A percentile compares a stretch with the other conserved stretches of the same genome.
Conservation (phyloP, 2,888 invertebrate species). For the Sesamia inferens region DNA sequence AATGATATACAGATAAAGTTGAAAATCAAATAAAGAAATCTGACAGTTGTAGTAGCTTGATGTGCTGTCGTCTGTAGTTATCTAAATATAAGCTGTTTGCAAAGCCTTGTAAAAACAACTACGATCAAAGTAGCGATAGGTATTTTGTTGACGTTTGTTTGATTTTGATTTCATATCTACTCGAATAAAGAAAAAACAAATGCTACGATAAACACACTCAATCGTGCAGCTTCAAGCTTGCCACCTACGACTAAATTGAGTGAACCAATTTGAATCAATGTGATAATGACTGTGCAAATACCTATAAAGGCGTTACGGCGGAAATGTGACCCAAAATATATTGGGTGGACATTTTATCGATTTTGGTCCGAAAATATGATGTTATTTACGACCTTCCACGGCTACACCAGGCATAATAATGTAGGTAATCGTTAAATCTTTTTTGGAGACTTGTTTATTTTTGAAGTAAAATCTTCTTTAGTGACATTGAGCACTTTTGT, state of each 20-base stretch:
- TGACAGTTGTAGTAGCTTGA: too few species aligned
- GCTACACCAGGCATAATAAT: not conserved
- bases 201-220: slow-evolving; percentile 10
- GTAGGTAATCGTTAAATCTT: not conserved
- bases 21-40: too few species aligned
- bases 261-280: slow-evolving; percentile 23
- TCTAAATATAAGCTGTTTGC: too few species aligned
- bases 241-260: slow-evolving; percentile 32
- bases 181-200: slow-evolving; percentile 17
- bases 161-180: slow-evolving; percentile 1
- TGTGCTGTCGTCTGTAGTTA: too few species aligned
- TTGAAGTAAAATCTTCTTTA: too few species aligned
- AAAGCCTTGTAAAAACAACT: not conserved
- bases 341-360: slow-evolving; percentile 12
- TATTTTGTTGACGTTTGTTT: not conserved
- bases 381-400: not conserved
- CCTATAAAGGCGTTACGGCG: not conserved
- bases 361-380: slow-evolving; percentile 4
- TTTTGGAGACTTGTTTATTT: too few species aligned
- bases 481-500: too few species aligned
- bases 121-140: not conserved
- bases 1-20: too few species aligned
- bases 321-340: slow-evolving; percentile 15
- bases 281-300: slow-evolving; percentile 13
- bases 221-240: slow-evolving; percentile 9